Evolutionary conservation across 2,113 vertebrate species (phyloP).

Genomic region (Gambusia holbrooki): DNA sequence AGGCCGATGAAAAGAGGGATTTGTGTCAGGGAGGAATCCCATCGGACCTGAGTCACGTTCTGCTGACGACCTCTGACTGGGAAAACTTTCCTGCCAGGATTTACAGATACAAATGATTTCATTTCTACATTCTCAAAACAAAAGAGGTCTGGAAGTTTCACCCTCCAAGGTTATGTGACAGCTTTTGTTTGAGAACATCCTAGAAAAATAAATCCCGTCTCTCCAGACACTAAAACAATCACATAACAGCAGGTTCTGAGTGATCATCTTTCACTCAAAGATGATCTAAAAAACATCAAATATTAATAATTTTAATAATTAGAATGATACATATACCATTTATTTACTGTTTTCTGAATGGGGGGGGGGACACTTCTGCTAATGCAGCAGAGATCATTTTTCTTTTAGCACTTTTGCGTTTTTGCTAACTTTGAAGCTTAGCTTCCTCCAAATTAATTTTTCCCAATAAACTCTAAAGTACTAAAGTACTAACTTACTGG

Average conservation of each 20-base stretch:
- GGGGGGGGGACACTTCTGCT: no score
- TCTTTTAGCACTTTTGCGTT: no score
- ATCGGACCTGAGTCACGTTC: constrained; percentile 35
- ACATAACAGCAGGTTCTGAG: background rate
- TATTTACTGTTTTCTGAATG: no score
- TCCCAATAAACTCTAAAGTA: no score
- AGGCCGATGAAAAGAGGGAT: constrained; percentile 38
- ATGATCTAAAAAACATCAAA: no score
- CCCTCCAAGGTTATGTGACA: background rate
- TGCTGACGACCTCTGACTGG: constrained; percentile 36
- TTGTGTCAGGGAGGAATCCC: constrained; percentile 43
- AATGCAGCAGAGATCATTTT: no score
- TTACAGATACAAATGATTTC: background rate
- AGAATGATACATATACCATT: no score
- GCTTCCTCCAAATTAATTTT: no score
- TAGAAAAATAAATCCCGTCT: background rate
- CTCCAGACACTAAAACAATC: background rate
- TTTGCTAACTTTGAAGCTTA: no score
- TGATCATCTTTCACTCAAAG: no score
- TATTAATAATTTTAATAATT: no score
- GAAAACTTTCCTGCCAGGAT: background rate
- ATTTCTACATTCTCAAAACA: background rate
- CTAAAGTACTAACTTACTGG: no score
- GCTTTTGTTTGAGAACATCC: background rate
- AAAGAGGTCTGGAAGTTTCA: background rate